Evolutionary conservation across 2,113 vertebrate genomes (phyloP).

Genomic region (Mirza zaza): DNA sequence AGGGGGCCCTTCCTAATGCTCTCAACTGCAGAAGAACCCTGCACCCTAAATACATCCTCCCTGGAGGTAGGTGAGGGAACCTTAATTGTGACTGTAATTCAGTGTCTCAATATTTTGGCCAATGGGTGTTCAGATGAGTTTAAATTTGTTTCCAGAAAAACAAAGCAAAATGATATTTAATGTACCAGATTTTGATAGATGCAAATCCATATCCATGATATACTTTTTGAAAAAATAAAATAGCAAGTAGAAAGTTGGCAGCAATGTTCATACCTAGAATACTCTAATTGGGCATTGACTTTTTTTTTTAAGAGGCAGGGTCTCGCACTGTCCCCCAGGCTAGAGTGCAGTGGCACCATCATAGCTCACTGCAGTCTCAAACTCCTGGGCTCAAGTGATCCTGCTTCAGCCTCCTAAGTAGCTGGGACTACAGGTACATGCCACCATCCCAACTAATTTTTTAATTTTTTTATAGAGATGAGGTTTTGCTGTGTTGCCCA

Average conservation of each 20-base stretch:
- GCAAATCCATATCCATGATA: not conserved
- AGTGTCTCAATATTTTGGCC: not conserved
- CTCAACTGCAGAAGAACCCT: not conserved
- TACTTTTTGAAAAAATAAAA: not conserved
- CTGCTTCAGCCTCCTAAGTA: no score
- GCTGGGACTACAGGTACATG: no score
- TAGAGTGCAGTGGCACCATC: no score
- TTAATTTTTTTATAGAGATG: no score
- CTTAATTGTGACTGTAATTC: not conserved
- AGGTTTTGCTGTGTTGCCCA: no score
- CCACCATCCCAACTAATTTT: no score
- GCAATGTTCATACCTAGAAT: not conserved
- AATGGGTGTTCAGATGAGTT: not conserved
- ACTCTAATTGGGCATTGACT: not conserved
- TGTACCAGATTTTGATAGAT: not conserved
- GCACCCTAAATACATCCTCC: not conserved
- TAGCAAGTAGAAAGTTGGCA: not conserved
- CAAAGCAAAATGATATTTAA: not conserved
- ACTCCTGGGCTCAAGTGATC: no score
- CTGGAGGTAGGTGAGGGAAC: not conserved
- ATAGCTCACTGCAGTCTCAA: no score
- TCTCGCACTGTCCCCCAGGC: no score
- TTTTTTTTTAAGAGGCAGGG: no score
- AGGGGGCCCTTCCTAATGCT: not conserved
- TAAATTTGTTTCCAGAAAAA: slow-evolving; percentile 35